Conservation (phyloP, 2,888 invertebrate species). For the Pyrocoelia pectoralis region DNA sequence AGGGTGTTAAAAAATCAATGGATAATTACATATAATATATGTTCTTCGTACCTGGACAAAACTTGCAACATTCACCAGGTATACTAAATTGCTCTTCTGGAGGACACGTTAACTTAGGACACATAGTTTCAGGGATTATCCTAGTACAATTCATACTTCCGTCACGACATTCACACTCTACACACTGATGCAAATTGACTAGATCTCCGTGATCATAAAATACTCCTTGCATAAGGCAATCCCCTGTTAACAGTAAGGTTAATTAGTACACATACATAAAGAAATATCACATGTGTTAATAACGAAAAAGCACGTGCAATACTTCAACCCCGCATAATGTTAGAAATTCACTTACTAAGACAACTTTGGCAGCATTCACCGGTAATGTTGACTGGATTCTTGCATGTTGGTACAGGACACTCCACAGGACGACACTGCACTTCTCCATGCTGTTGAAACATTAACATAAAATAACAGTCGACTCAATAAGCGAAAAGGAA, state of each 20-base stretch:
- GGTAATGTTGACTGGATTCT: slow-evolving; percentile 78
- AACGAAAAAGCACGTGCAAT: background rate
- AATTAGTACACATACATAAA: slow-evolving; percentile 4
- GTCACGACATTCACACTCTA: slow-evolving; percentile 83
- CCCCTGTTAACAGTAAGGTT: slow-evolving; percentile 45
- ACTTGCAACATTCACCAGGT: slow-evolving; percentile 88
- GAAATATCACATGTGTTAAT: background rate
- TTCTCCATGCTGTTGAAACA: slow-evolving; percentile 75
- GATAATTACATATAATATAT: background rate
- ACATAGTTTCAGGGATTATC: slow-evolving; percentile 75
- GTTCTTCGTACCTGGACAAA: slow-evolving; percentile 76
- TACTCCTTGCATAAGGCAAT: slow-evolving; percentile 52
- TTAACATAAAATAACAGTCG: slow-evolving; percentile 14
- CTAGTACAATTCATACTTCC: slow-evolving; percentile 81
- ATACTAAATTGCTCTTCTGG: slow-evolving; percentile 80
- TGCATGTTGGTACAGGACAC: slow-evolving; percentile 80
- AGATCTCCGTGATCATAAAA: slow-evolving; percentile 83
- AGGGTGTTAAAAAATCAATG: slow-evolving; percentile 1
- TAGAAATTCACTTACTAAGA: slow-evolving; percentile 74
- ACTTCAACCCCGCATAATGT: background rate
- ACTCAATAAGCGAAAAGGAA: slow-evolving; percentile 19
- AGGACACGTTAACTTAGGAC: slow-evolving; percentile 82
- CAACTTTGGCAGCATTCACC: slow-evolving; percentile 89
- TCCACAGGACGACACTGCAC: slow-evolving; percentile 84
- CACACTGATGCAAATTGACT: slow-evolving; percentile 77